phyloP scores from a whole-genome alignment of 1,140 invertebrate genomes.

The Drosophila saltans region DNA sequence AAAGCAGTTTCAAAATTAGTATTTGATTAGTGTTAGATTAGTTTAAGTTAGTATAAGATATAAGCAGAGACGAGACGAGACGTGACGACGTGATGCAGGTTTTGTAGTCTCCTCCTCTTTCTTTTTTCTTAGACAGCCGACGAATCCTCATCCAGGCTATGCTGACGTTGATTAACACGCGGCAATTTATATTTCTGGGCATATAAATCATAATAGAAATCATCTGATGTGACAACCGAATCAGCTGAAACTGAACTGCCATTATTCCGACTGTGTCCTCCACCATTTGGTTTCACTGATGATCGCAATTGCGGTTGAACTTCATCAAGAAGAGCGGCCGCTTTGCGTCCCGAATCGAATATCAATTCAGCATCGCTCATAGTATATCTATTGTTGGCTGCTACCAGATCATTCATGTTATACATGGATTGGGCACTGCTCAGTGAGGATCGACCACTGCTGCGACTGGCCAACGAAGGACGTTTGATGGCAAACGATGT shows the following conservation, averaged over 20 bases:
- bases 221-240: constrained; percentile 45
- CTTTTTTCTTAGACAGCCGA: constrained; percentile 40
- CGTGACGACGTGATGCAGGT: background rate
- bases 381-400: constrained; percentile 36
- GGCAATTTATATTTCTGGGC: constrained; percentile 63
- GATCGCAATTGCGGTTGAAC: constrained; percentile 68
- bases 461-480: constrained; percentile 67
- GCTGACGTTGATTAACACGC: constrained; percentile 57
- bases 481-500: constrained; percentile 80
- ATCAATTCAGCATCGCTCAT: constrained; percentile 68
- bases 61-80: constrained; percentile 9
- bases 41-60: background rate
- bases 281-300: constrained; percentile 49
- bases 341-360: constrained; percentile 65
- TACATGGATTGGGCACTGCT: constrained; percentile 74
- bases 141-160: constrained; percentile 61
- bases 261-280: constrained; percentile 37
- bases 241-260: constrained; percentile 37
- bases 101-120: too few species aligned
- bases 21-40: background rate
- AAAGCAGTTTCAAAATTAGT: constrained; percentile 3
- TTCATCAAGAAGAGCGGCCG: constrained; percentile 69
- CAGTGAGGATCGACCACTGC: constrained; percentile 69
- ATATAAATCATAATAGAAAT: constrained; percentile 69
- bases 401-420: constrained; percentile 66